Base-by-base conservation (phyloP, 2,113 vertebrate genomes). In the Dicaeum eximium region DNA sequence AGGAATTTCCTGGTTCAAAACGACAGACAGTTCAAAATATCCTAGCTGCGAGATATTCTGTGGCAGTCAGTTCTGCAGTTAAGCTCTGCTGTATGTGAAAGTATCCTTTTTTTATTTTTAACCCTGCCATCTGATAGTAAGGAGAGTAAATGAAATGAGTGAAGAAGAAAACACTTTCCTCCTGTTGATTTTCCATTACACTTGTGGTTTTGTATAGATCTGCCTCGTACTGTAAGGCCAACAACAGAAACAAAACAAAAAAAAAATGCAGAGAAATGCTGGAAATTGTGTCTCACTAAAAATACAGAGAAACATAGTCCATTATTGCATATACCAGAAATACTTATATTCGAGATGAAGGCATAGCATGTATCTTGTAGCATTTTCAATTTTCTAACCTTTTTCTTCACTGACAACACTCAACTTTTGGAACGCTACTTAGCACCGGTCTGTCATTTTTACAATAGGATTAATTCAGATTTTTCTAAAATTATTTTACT, bases 101-200 rank as follows among this genome's bases (percentile, higher is more conserved):
- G 25, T 69, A 73, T 28, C 6, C 8, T 7, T 2, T 44, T 66
- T 62, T 81, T 38, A 85, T 88, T 92, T 90, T 93, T 90, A 90
- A 73, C 61, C 56, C 28, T 83, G 31, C 15, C 50, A 75, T 72
- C 62, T 69, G 62, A 83, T 80, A 86, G 67, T 42, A 37, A 93
- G 37, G 16, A 81, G 54, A 93, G 65, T 42, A 90, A 88, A 31
- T 48, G 27, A 90, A 88, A 77, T 58, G 19, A 67, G 54, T 65
- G 37, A 72, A 86, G 48, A 93, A 69, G 74, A 92, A 94, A 95
- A 86, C 40, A 72, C 54, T 90, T 75, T 72, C 60, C 86, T 92
- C 82, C 57, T 70, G 54, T 75, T 86, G 58, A 69, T 86, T 69
- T 92, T 83, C 86, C 31, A n/a, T 31, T 15, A 93, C 37, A 77